Evolutionary conservation across 2,797 vertebrate species (phyloP).

Genomic region (Sparidentex hasta): DNA sequence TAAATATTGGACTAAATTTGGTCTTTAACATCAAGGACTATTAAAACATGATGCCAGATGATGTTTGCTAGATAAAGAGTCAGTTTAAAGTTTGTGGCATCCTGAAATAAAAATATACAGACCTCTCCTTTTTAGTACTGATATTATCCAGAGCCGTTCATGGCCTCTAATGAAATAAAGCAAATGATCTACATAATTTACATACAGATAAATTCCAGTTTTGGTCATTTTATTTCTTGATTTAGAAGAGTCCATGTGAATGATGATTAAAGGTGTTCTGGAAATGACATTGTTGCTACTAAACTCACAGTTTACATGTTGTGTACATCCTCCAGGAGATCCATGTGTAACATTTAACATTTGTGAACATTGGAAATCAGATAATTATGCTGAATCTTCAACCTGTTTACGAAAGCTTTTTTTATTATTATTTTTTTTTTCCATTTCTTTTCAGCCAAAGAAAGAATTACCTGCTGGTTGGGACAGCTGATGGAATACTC

Average conservation of each 20-base stretch:
- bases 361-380: too few species aligned
- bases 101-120: background rate
- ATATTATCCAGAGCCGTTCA: background rate
- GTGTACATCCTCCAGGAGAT: background rate
- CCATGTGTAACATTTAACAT: too few species aligned
- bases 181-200: background rate
- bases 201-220: background rate
- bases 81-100: too few species aligned
- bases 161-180: too few species aligned
- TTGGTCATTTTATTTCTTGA: background rate
- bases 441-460: conserved; percentile 65
- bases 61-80: background rate
- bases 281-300: background rate
- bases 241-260: background rate
- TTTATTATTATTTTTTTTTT: background rate
- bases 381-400: background rate
- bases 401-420: fast-evolving
- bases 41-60: background rate
- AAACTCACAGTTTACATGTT: background rate
- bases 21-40: background rate
- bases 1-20: background rate
- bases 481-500: conserved; percentile 92
- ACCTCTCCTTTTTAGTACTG: background rate
- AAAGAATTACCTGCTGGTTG: conserved; percentile 91
- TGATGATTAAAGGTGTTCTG: background rate